Evolutionary conservation across 2,797 vertebrate genomes (phyloP), one percentile per base, ranked within the genome.

Genomic region (Tenualosa ilisha): DNA sequence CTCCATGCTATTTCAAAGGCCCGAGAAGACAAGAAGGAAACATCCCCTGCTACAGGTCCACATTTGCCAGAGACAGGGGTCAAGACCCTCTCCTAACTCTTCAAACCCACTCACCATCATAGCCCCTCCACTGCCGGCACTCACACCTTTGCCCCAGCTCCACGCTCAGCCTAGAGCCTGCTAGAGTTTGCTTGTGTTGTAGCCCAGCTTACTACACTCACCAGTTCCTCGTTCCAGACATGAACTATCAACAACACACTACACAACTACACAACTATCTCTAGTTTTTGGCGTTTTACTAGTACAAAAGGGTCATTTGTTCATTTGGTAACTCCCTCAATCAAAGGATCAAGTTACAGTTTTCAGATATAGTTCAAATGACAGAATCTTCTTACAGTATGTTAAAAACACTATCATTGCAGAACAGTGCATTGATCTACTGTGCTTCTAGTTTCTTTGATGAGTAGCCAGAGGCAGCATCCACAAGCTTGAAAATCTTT

Each of bases 31-130:
- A 0, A 17, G 40, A 43, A 15, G 37, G 17, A 22, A 43, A 79
- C 20, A 15, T 2, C 37, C 17, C 40, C 22, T 79, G n/a, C 61
- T 54, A 40, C 63, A 92, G 88, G 91, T 93, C 65, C 92, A 91
- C 88, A 90, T 92, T 91, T 84, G 89, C 90, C 85, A 91, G 89
- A 88, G 85, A 85, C 87, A 90, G 91, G 93, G 93, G 94, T 94
- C 93, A 92, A 89, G 84, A 88, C 87, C 88, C 85, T 87, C 91
- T 91, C 89, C 90, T 90, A 92, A 92, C 91, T 94, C 91, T 90
- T 91, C 56, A 84, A 7, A 63, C 26, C 37, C 6, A 2, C 26
- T 72, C 31, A 49, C 46, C 46, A 4, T 49, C 46, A 49, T 49
- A 17, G 31, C 68, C 4, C 50, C 3, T 86, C 79, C 31, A 50